Conservation (phyloP, 2,888 invertebrate species). For the Ligdia adustata region DNA sequence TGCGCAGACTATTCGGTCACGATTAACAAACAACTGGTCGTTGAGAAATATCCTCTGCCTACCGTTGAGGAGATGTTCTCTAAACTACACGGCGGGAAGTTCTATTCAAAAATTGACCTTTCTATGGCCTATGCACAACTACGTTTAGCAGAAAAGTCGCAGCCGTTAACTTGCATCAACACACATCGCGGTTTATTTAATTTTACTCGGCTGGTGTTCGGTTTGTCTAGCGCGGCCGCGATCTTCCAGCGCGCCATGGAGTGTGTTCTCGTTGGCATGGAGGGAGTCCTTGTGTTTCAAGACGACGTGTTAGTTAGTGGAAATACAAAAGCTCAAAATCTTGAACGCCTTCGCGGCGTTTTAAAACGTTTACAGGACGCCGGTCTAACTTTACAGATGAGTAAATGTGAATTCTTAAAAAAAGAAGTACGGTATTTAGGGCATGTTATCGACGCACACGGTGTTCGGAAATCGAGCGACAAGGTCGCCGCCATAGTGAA, state of each 20-base stretch:
- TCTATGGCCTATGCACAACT: no score
- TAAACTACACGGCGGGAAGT: constrained; percentile 26
- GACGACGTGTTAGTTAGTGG: no score
- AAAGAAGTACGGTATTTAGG: no score
- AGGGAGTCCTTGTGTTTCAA: no score
- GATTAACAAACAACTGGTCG: constrained; percentile 24
- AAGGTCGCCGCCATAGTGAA: constrained; percentile 2
- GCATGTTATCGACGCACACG: no score
- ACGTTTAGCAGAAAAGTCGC: no score
- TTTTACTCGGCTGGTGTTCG: not conserved
- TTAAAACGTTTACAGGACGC: no score
- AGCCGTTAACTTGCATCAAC: constrained; percentile 4
- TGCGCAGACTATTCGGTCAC: not conserved
- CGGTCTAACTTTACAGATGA: constrained; percentile 18
- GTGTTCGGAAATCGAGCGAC: constrained; percentile 12
- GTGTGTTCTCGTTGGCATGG: not conserved
- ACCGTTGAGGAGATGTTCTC: constrained; percentile 25
- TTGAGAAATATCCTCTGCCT: constrained; percentile 26
- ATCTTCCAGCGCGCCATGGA: not conserved
- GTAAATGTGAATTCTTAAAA: constrained; percentile 31
- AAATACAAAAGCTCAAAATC: no score
- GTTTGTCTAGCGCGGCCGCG: not conserved
- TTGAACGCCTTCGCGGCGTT: no score
- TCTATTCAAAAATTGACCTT: constrained; percentile 26
- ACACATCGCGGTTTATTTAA: not conserved